phyloP scores from a whole-genome alignment of 2,797 vertebrate species.

The Cacajao melanocephalus region DNA sequence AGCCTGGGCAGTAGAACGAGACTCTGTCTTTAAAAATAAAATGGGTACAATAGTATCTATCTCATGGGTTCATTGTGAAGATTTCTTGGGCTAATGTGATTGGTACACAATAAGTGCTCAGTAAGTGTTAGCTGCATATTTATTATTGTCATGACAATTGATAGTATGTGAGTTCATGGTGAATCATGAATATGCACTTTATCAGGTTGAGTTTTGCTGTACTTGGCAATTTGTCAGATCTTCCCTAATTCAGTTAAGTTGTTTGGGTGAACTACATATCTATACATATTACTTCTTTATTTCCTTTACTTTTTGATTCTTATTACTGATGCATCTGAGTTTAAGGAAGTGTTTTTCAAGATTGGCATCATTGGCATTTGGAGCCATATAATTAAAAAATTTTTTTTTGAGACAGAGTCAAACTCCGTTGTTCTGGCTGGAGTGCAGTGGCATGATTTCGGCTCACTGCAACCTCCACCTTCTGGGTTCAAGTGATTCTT shows the following conservation, averaged over 20 bases:
- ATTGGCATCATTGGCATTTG: not conserved
- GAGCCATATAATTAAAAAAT: not conserved
- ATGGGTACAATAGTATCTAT: not conserved
- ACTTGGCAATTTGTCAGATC: not conserved
- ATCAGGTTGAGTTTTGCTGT: not conserved
- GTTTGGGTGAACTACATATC: not conserved
- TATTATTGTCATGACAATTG: not conserved
- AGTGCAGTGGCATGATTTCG: not conserved
- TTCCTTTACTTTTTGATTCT: not conserved
- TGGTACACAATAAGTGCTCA: not conserved
- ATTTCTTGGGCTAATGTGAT: constrained; percentile 29
- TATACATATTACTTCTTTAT: not conserved
- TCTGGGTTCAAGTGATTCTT: not conserved
- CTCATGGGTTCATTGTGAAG: not conserved
- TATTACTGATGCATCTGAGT: not conserved
- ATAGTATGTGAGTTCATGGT: constrained; percentile 32
- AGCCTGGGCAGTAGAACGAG: not conserved
- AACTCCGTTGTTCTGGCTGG: not conserved
- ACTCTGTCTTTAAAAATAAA: not conserved
- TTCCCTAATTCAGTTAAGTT: constrained; percentile 28
- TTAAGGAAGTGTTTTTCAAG: not conserved
- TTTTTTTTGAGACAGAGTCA: not conserved
- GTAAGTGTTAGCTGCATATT: not conserved
- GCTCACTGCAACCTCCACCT: not conserved
- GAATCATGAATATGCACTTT: not conserved